Evolutionary conservation across 2,797 vertebrate genomes (phyloP), one percentile per base, ranked within the genome.

Genomic region (Paguma larvata): DNA sequence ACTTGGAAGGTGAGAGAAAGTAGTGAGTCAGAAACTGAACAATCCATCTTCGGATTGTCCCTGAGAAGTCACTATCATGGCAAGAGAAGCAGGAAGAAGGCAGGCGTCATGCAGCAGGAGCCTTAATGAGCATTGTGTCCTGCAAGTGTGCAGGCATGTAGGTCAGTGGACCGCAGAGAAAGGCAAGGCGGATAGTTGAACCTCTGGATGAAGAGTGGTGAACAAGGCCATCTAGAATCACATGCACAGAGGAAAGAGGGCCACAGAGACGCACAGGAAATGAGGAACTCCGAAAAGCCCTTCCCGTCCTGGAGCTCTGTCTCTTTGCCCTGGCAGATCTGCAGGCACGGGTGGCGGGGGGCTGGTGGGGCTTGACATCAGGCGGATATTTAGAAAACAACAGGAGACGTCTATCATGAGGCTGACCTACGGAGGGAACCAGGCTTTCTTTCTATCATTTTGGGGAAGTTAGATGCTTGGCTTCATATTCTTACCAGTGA

Each of bases 71-170:
- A 30, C 0, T 8, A 13, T 11, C 51, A n/a, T 23, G 23, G n/a
- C n/a, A 23, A 13, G 19, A 41, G 65, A 48, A 41, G 65, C 53
- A 41, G n/a, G n/a, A 72, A 41, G 85, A 63, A 41, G 25, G 12
- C 23, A 23, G 19, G 77, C n/a, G 5, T 23, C 19, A 0, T 1
- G 1, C 30, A 5, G 30, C 79, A 94, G 70, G 23, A 59, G 30
- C 30, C 48, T 0, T 7, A 7, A 8, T 6, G 48, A 48, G 32
- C 19, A 15, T 7, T 15, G 12, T 3, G 21, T 41, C 27, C 27
- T 4, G 2, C 6, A 67, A 5, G 2, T 21, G 5, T 27, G n/a
- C 27, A 3, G 32, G 14, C 0, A 0, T 5, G 3, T 62, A 13
- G 1, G 51, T 32, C 38, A 9, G 4, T 3, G n/a, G 44, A 6